Evolutionary conservation across 2,797 vertebrate genomes (phyloP).

Genomic region (Botia almorhae): DNA sequence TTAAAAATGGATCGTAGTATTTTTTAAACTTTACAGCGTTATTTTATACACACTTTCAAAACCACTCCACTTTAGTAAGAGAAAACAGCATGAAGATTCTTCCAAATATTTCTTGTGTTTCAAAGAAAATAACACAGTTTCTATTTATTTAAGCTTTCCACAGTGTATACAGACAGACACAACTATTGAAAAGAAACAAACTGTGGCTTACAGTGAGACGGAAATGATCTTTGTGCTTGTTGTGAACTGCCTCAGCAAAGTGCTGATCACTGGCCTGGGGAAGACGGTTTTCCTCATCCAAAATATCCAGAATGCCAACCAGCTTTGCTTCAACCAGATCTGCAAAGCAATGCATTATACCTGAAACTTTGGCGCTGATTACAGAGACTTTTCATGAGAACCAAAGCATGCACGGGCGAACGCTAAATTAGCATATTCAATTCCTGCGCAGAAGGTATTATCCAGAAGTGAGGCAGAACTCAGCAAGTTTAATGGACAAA

Average conservation of each 20-base stretch:
- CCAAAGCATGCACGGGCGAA: constrained; percentile 10
- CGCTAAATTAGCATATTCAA: constrained; percentile 32
- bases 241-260: constrained; percentile 89
- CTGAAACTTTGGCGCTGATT: neutral
- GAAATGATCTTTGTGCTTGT: constrained; percentile 97
- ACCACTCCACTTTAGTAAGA: neutral
- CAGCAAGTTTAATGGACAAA: constrained; percentile 49
- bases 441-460: constrained; percentile 59
- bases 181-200: too few relatives aligned
- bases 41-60: neutral
- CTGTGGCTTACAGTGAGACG: constrained; percentile 86
- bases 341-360: constrained; percentile 62
- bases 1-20: neutral
- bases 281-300: constrained; percentile 98
- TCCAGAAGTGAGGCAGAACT: constrained; percentile 40
- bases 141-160: neutral
- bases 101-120: too few relatives aligned
- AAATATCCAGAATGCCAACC: constrained; percentile 92
- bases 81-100: too few relatives aligned
- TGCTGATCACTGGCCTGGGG: constrained; percentile 96
- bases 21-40: too few relatives aligned
- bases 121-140: neutral
- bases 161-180: neutral
- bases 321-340: constrained; percentile 96
- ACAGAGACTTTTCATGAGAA: constrained; percentile 9